Percentiles rank a stretch among this genome's conserved stretches.
These are phyloP conservation scores for Neodiprion pinetum DNA, from an alignment of 1,140 invertebrate genomes.

Conservation along the genomic window DNA sequence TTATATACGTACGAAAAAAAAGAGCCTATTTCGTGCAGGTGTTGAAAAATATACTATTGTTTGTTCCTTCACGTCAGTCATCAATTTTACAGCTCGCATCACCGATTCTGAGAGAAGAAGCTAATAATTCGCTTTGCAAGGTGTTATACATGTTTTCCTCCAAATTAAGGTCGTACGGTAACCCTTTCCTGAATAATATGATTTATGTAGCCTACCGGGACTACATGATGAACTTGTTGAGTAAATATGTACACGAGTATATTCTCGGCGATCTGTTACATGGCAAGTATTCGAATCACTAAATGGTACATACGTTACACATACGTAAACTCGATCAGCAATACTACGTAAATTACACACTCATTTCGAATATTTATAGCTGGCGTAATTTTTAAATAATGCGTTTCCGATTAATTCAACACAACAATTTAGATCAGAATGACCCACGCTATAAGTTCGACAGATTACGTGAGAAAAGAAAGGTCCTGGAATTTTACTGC, in stretches of 20 bases:
- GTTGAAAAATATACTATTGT: no score
- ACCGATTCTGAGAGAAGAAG: constrained; percentile 62
- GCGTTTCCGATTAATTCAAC: neutral
- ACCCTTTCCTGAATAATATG: constrained; percentile 72
- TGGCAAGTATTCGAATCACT: constrained; percentile 59
- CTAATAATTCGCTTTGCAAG: constrained; percentile 95
- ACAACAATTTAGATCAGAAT: constrained; percentile 68
- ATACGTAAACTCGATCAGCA: neutral
- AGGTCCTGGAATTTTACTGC: constrained; percentile 95
- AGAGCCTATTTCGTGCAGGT: no score
- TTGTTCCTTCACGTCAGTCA: constrained; percentile 8
- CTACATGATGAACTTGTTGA: constrained; percentile 81
- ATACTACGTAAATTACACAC: neutral
- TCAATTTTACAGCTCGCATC: constrained; percentile 30
- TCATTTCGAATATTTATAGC: neutral
- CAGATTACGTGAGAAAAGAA: constrained; percentile 93
- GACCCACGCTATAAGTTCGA: constrained; percentile 96
- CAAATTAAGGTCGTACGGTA: constrained; percentile 71
- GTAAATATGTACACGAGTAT: constrained; percentile 90
- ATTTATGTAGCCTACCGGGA: constrained; percentile 82
- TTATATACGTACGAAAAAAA: no score
- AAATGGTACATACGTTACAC: no score
- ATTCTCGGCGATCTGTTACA: constrained; percentile 91
- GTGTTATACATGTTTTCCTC: constrained; percentile 92
- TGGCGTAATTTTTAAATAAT: constrained; percentile 2